Evolutionary conservation across 2,797 vertebrate species (phyloP).

Genomic region (Pogoniulus pusillus): DNA sequence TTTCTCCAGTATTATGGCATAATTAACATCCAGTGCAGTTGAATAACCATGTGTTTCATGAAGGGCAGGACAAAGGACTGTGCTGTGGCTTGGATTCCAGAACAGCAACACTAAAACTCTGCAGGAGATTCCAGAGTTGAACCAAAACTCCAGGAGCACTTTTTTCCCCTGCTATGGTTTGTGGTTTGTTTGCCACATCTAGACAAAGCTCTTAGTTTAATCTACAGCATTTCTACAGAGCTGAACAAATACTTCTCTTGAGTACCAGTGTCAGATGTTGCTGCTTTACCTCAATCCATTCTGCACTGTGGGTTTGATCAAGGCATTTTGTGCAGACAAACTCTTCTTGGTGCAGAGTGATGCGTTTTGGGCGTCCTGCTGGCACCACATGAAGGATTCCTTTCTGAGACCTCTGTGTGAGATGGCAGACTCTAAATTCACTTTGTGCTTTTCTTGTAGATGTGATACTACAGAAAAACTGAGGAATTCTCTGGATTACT

Average conservation of each 20-base stretch:
- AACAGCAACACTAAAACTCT: background rate
- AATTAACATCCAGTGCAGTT: background rate
- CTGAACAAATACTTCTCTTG: background rate
- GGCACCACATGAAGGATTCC: background rate
- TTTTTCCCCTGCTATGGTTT: background rate
- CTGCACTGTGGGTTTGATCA: background rate
- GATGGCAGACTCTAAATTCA: background rate
- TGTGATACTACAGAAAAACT: slow-evolving; percentile 97
- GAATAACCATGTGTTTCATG: background rate
- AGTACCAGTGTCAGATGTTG: background rate
- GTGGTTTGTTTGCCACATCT: background rate
- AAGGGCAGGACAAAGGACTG: background rate
- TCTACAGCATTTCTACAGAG: background rate
- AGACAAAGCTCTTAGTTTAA: background rate
- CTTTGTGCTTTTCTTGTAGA: slow-evolving; percentile 77
- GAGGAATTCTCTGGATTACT: slow-evolving; percentile 96
- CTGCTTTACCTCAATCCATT: background rate
- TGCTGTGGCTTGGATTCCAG: background rate
- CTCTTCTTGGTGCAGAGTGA: background rate
- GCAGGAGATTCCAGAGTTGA: background rate
- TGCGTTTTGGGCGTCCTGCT: background rate
- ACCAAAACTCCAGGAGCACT: background rate
- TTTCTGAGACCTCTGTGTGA: background rate
- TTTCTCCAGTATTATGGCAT: background rate
- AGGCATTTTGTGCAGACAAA: background rate